Percentiles rank a stretch among this genome's conserved stretches.
Evolutionary conservation across 2,888 invertebrate species (phyloP).

Genomic region (Rhabditoides inermis): DNA sequence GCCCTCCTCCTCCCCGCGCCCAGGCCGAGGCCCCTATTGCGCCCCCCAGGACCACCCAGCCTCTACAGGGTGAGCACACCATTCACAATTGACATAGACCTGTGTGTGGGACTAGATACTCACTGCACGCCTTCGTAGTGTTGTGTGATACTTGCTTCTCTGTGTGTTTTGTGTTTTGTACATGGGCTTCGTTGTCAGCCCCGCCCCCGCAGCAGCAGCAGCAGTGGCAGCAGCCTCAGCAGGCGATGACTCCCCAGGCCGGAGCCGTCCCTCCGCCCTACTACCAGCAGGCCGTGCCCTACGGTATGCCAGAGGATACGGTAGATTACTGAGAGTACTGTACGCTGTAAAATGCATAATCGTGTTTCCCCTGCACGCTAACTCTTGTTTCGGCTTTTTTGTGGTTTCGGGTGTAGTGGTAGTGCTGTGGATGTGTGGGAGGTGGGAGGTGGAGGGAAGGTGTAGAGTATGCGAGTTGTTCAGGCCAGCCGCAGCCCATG

Average conservation of each 20-base stretch:
- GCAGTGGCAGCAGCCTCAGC: slow-evolving; percentile 16
- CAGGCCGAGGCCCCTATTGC: slow-evolving; percentile 27
- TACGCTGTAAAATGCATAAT: neutral
- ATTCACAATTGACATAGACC: neutral
- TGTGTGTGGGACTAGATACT: no score
- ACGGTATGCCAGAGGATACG: slow-evolving; percentile 7
- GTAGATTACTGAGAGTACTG: neutral
- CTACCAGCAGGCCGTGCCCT: slow-evolving; percentile 22
- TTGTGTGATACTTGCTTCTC: slow-evolving; percentile 6
- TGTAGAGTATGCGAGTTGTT: no score
- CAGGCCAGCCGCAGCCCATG: slow-evolving; percentile 30
- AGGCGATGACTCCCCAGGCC: slow-evolving; percentile 11
- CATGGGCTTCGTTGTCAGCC: slow-evolving; percentile 2
- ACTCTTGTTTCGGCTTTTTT: no score
- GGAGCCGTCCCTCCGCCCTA: slow-evolving; percentile 15
- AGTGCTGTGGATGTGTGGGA: no score
- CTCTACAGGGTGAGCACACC: slow-evolving; percentile 21
- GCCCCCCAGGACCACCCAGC: slow-evolving; percentile 32
- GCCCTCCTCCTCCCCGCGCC: slow-evolving; percentile 10
- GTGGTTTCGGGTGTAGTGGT: no score
- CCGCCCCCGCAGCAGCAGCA: slow-evolving; percentile 16
- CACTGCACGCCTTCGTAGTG: neutral
- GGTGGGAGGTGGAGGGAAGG: no score
- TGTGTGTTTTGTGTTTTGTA: slow-evolving; percentile 1
- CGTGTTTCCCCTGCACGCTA: no score